phyloP scores from a whole-genome alignment of 2,888 invertebrate genomes.

The Scrobipalpa atriplicella region DNA sequence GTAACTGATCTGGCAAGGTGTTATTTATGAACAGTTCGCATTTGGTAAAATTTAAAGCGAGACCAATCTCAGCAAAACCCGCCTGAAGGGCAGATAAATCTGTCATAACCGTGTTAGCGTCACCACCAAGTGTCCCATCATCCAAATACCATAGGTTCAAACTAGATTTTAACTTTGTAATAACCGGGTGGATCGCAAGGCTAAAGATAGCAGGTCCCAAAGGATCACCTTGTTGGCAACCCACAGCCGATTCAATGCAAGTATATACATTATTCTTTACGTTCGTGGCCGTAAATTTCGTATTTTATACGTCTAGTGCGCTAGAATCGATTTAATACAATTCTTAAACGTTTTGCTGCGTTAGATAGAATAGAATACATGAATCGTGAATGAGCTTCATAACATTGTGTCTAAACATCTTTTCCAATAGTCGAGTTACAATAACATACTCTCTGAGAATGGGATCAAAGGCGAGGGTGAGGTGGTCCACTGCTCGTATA shows the following conservation, averaged over 20 bases:
- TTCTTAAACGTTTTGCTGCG: not conserved
- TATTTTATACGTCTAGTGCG: constrained; percentile 16
- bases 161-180: not conserved
- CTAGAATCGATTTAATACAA: not conserved
- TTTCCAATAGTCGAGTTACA: not conserved
- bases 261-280: constrained; percentile 30
- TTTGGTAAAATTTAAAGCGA: constrained; percentile 4
- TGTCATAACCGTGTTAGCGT: not conserved
- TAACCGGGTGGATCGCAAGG: not conserved
- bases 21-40: constrained; percentile 14
- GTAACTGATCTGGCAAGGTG: too few species aligned
- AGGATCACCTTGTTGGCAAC: constrained; percentile 26
- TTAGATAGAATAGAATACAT: not conserved
- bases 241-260: not conserved
- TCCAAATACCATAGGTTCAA: constrained; percentile 20
- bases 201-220: too few species aligned
- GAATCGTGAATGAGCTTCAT: not conserved
- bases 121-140: constrained; percentile 12
- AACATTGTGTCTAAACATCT: not conserved
- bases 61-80: not conserved
- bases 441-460: constrained; percentile 5
- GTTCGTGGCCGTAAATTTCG: constrained; percentile 24
- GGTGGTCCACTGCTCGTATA: not conserved
- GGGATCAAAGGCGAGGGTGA: not conserved
- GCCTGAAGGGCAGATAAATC: not conserved